A percentile compares a stretch with the other conserved stretches of the same genome.
Conservation (phyloP, 2,888 invertebrate genomes). For the Calliphora vomitoria region DNA sequence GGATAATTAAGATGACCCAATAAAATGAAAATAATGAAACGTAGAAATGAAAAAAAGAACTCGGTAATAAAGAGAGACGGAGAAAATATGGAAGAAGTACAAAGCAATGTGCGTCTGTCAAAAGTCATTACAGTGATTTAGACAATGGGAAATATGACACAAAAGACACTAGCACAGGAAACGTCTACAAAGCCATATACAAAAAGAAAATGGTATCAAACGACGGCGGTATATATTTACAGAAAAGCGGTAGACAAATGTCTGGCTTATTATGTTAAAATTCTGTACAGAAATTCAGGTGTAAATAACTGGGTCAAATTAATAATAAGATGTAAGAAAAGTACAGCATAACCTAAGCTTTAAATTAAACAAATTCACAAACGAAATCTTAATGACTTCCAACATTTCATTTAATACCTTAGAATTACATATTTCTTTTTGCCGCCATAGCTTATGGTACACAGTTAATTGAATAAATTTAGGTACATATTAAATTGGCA, state of each 20-base stretch:
- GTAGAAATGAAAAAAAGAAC: not conserved
- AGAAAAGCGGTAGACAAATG: not conserved
- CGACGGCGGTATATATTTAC: not conserved
- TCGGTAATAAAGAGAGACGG: not conserved
- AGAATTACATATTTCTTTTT: too few relatives aligned
- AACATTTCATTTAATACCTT: too few relatives aligned
- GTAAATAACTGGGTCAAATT: not conserved
- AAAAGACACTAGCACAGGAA: constrained; percentile 2
- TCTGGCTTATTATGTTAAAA: constrained; percentile 18
- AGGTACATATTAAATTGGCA: constrained; percentile 3
- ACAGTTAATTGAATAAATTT: not conserved
- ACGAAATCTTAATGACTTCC: too few relatives aligned
- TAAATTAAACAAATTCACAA: too few relatives aligned
- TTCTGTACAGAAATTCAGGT: not conserved
- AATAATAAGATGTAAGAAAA: too few relatives aligned
- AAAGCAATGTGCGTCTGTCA: not conserved
- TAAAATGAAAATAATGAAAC: too few relatives aligned
- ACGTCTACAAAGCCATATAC: not conserved
- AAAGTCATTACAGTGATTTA: constrained; percentile 9
- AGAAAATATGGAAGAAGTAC: not conserved
- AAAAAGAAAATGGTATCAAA: constrained; percentile 1
- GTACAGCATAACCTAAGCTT: too few relatives aligned
- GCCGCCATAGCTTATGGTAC: too few relatives aligned
- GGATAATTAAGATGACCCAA: too few relatives aligned
- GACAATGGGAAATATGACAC: constrained; percentile 8